Base-by-base conservation (phyloP, 2,113 vertebrate species). In the Embiotoca jacksoni region DNA sequence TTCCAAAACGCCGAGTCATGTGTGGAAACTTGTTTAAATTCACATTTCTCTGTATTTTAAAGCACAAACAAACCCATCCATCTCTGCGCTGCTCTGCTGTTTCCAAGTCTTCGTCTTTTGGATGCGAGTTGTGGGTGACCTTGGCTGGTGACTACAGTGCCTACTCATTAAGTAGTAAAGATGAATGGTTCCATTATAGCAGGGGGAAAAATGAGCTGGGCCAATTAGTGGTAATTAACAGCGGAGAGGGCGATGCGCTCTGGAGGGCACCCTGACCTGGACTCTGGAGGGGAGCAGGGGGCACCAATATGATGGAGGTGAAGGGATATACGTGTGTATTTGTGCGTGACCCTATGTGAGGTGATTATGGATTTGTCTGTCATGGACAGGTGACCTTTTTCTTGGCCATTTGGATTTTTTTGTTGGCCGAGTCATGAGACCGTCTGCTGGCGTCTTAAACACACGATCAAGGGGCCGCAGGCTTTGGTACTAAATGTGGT, bases 211-310 rank as follows among this genome's bases (percentile, higher is more conserved):
- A 84, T 33, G 88, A 93, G 90, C 83, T 5, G 69, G 90, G 91
- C 91, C 93, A 93, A 94, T 94, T 94, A 94, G 90, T 77, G 80
- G 90, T 94, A 94, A 94, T 94, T 94, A 94, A 94, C 83, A 92
- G 87, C 61, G 39, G 84, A 76, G 90, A 92, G 89, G 89, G 92
- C 60, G 79, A 84, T 58, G 65, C 61, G 37, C 82, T 82, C 89
- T 88, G 88, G 90, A 94, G 93, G 91, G 86, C 88, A 91, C 69
- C 68, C 83, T 85, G 91, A 94, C 90, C 92, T 57, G 60, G 56
- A 73, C 81, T 87, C 64, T 52, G 70, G 74, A 76, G 78, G 60
- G 76, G 62, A 62, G 71, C 68, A 57, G 65, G 14, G 60, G 49
- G 50, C 57, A 3, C 37, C 74, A 55, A 53, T 64, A 63, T 52